Conservation (phyloP, 1,140 invertebrate genomes). For the Tetramorium alpestre region DNA sequence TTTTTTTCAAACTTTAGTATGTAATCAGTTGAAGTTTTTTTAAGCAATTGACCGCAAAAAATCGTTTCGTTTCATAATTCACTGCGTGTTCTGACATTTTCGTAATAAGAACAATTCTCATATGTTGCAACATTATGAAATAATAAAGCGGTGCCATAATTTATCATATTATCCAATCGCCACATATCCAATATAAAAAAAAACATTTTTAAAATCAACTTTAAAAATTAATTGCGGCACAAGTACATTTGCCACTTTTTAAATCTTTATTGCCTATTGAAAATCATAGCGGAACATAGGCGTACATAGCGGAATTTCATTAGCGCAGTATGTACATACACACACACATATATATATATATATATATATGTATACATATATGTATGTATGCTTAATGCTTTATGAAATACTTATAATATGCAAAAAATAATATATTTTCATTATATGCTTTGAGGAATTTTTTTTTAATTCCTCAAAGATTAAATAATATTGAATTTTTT, state of each 20-base stretch:
- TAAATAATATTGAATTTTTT: too few species aligned
- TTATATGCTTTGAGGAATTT: background rate
- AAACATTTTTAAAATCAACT: background rate
- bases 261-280: background rate
- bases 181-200: background rate
- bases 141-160: background rate
- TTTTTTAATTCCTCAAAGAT: too few species aligned
- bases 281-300: too few species aligned
- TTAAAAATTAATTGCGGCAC: background rate
- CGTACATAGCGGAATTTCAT: background rate
- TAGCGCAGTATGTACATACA: background rate
- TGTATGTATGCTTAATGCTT: background rate
- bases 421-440: background rate
- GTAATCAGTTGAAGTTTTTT: background rate
- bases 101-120: background rate
- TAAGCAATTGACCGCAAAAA: background rate
- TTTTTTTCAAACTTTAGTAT: background rate
- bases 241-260: background rate
- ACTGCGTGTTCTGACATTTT: background rate
- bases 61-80: background rate
- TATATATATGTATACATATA: too few species aligned
- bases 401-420: background rate
- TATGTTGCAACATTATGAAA: slow-evolving; percentile 17
- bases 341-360: too few species aligned
- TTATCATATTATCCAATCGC: too few species aligned